Evolutionary conservation across 2,888 invertebrate species (phyloP), one percentile per base, ranked within the genome.

Genomic region (Branchellion lobata): DNA sequence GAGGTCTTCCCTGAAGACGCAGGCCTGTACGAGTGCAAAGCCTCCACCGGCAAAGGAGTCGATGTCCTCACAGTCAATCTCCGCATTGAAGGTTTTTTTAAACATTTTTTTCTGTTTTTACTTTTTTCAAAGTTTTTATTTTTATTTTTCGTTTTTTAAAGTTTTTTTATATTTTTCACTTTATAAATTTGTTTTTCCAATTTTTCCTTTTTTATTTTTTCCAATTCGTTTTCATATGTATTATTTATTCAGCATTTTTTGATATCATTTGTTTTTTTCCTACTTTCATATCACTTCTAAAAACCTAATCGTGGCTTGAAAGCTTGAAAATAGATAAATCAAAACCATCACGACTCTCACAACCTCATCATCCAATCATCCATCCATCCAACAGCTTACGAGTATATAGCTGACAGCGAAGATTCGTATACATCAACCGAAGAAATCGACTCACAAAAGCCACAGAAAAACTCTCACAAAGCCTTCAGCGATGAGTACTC

Each of bases 1-100:
- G 95, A 96, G 84, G 96, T 97, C n/a, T 97, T 97, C 87, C 95
- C 98, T 18, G 93, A 93, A 84, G 99, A 99, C 89, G 95, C 95
- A 11, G 98, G 97, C n/a, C 94, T 96, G 0, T 98, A 97, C 87
- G 95, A 95, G 21, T 97, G 96, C 86, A 93, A 94, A 87, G 97
- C 97, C 0, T 92, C 93, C 80, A 99, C 97, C 87, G 93, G 93
- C 85, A 90, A 95, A 33, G 99, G 99, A 1, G 95, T 96, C 90
- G 96, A 96, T 24, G 94, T 95, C 1, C 95, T 96, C 21, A 84
- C 83, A 73, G 86, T 85, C 31, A 83, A 81, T 34, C 84, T 87
- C 21, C 85, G 85, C 82, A 86, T 87, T 31, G 86, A 87, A 79
- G 81, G 82, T 82, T 34, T 27, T 57, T 69, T 21, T 47, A 11